These are phyloP conservation scores for Lepus oiostolus DNA, from an alignment of 2,797 vertebrate genomes.

Conservation along the genomic window DNA sequence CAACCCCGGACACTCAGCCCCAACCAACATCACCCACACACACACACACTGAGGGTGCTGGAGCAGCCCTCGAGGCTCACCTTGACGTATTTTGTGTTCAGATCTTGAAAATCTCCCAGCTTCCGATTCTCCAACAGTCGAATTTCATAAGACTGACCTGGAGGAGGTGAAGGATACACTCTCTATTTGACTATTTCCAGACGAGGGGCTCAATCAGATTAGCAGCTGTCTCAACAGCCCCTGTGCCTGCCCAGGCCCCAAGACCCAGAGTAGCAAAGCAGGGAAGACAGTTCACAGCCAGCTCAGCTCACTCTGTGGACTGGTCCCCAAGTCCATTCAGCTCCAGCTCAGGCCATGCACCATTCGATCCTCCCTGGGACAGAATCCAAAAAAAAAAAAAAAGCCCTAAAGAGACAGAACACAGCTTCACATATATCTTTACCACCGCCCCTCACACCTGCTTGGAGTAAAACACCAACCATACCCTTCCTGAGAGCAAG, in stretches of 20 bases:
- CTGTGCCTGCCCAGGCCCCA: neutral
- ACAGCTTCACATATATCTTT: neutral
- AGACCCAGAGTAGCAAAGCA: neutral
- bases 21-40: too few species aligned
- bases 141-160: constrained; percentile 99
- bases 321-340: neutral
- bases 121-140: constrained; percentile 97
- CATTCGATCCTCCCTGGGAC: neutral
- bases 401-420: neutral
- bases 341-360: neutral
- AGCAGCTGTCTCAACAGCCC: neutral
- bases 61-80: constrained; percentile 89
- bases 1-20: neutral
- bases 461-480: neutral
- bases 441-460: too few species aligned
- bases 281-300: neutral
- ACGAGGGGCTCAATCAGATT: neutral
- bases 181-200: constrained; percentile 62
- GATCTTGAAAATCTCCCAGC: constrained; percentile 96
- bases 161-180: constrained; percentile 83
- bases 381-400: neutral
- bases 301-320: neutral
- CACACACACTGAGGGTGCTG: constrained; percentile 15
- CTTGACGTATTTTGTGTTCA: constrained; percentile 97
- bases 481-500: neutral